These are phyloP conservation scores for Poecilia velifera DNA, from an alignment of 2,797 vertebrate species.

Conservation along the genomic window DNA sequence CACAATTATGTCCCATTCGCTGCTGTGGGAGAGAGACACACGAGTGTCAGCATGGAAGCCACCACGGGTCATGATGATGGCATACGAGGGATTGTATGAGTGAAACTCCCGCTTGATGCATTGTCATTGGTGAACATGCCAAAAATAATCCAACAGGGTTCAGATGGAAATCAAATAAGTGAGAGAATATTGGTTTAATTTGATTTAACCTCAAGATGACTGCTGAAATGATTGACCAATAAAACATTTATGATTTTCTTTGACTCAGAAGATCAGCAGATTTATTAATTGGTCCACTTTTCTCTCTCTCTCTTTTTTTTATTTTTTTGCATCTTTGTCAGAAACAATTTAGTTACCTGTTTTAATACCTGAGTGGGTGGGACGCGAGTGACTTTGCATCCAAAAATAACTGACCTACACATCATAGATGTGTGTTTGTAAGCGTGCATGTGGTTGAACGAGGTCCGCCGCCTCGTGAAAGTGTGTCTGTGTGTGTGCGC, in stretches of 20 bases:
- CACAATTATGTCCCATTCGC: conserved; percentile 68
- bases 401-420: conserved; percentile 71
- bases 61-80: conserved; percentile 54
- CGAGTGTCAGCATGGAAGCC: conserved; percentile 66
- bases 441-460: conserved; percentile 51
- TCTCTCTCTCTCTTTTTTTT: background rate
- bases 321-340: conserved; percentile 31
- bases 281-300: conserved; percentile 4
- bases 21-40: conserved; percentile 50
- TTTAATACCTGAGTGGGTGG: conserved; percentile 68
- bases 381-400: conserved; percentile 44
- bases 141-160: conserved; percentile 32
- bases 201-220: conserved; percentile 33
- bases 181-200: conserved; percentile 29
- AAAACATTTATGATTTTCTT: conserved; percentile 11
- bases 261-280: conserved; percentile 3
- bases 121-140: conserved; percentile 29
- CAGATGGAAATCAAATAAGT: conserved; percentile 39
- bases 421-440: conserved; percentile 57
- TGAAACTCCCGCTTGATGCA: conserved; percentile 25
- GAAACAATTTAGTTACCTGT: conserved; percentile 60
- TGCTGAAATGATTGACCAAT: conserved; percentile 11
- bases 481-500: conserved; percentile 36
- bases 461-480: conserved; percentile 25
- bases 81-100: conserved; percentile 24